Percentiles rank a stretch among this genome's conserved stretches.
phyloP scores from a whole-genome alignment of 1,140 invertebrate genomes.

The Ooceraea biroi region DNA sequence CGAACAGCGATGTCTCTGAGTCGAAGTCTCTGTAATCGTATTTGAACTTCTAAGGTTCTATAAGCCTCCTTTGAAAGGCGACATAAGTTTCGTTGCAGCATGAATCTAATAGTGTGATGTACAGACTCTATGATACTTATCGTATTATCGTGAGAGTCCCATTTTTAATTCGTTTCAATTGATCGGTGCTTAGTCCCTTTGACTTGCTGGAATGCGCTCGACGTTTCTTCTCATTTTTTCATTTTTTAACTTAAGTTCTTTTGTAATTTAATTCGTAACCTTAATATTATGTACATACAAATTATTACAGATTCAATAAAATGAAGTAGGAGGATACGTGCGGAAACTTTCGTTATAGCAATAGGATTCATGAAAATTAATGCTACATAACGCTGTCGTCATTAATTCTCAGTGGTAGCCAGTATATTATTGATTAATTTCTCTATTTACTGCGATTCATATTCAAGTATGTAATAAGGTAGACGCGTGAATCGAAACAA shows the following conservation, averaged over 20 bases:
- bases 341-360: background rate
- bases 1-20: conserved; percentile 28
- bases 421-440: conserved; percentile 38
- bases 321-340: background rate
- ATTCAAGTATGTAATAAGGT: conserved; percentile 18
- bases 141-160: conserved; percentile 56
- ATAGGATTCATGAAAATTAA: conserved; percentile 28
- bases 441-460: conserved; percentile 45
- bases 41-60: conserved; percentile 49
- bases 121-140: conserved; percentile 55
- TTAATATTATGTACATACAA: too few species aligned
- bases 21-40: conserved; percentile 50
- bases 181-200: conserved; percentile 14
- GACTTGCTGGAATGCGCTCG: background rate
- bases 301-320: background rate
- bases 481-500: conserved; percentile 39
- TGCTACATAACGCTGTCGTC: conserved; percentile 19
- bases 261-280: background rate
- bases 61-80: conserved; percentile 35
- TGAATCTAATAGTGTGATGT: conserved; percentile 41
- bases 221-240: background rate
- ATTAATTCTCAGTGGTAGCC: conserved; percentile 25
- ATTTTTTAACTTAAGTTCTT: background rate
- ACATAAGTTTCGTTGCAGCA: conserved; percentile 50
- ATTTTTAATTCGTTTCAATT: conserved; percentile 38